These are phyloP conservation scores for Crypturellus undulatus DNA, from an alignment of 2,113 vertebrate genomes.

Conservation along the genomic window DNA sequence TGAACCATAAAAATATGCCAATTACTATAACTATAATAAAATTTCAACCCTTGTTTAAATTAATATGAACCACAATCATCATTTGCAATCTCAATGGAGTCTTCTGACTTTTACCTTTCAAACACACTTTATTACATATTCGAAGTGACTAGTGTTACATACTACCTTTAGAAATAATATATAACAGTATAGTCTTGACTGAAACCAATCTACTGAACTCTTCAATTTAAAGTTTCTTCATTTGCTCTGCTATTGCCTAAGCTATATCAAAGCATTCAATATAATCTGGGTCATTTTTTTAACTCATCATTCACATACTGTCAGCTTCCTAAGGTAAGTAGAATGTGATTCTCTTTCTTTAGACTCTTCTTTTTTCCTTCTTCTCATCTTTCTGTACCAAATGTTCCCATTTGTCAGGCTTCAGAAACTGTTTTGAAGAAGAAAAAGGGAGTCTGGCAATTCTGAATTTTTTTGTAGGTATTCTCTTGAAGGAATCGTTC, in stretches of 20 bases:
- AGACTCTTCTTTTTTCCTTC: neutral
- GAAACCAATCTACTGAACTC: neutral
- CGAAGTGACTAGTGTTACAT: neutral
- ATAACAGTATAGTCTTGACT: neutral
- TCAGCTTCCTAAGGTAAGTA: neutral
- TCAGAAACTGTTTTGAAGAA: neutral
- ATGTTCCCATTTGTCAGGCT: neutral
- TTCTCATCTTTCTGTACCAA: neutral
- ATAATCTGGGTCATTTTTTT: neutral
- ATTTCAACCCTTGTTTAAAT: conserved; percentile 35
- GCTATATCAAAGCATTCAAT: neutral
- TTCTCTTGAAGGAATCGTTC: neutral
- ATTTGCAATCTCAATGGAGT: neutral
- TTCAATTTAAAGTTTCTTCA: neutral
- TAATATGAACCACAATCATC: neutral
- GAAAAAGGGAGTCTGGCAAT: neutral
- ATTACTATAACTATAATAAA: conserved; percentile 65
- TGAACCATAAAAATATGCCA: conserved; percentile 70
- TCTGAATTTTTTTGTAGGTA: neutral
- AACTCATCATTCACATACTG: neutral
- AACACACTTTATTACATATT: neutral
- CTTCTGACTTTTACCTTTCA: neutral
- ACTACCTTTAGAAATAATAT: neutral
- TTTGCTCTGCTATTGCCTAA: neutral
- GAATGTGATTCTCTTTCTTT: neutral